Percentiles rank a stretch among this genome's conserved stretches.
These are phyloP conservation scores for Orchesellides sinensis DNA, from an alignment of 2,888 invertebrate species.

Conservation along the genomic window DNA sequence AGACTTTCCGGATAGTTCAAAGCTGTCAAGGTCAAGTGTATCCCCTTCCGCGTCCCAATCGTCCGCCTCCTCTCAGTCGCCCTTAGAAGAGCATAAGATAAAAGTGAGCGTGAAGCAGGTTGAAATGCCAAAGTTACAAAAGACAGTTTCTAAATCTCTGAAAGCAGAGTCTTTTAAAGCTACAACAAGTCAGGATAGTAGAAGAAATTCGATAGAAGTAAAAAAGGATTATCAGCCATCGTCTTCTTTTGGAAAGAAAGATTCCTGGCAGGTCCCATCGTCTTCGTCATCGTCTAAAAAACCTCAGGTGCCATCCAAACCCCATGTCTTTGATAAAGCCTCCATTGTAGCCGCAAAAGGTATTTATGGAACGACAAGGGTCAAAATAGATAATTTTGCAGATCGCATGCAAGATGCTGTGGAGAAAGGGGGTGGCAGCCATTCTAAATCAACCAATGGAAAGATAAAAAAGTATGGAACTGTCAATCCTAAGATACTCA, in stretches of 20 bases:
- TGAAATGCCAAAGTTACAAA: constrained; percentile 73
- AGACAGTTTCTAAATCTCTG: constrained; percentile 68
- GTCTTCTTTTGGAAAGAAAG: background rate
- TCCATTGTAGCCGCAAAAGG: background rate
- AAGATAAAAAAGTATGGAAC: constrained; percentile 72
- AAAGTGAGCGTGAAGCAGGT: constrained; percentile 73
- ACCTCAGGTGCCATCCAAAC: constrained; percentile 59
- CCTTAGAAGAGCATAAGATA: constrained; percentile 63
- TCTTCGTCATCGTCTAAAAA: constrained; percentile 19
- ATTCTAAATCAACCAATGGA: constrained; percentile 37
- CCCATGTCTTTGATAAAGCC: constrained; percentile 41
- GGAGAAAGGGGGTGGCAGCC: background rate
- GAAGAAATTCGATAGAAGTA: background rate
- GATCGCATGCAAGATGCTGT: constrained; percentile 61
- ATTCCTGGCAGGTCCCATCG: background rate
- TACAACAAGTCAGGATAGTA: constrained; percentile 46
- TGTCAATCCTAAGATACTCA: constrained; percentile 67
- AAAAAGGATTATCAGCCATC: background rate
- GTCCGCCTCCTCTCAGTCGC: constrained; percentile 19
- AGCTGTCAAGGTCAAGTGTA: constrained; percentile 8
- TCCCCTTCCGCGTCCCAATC: constrained; percentile 30
- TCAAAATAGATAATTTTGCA: constrained; percentile 66
- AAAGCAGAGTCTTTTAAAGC: constrained; percentile 67
- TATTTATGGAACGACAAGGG: constrained; percentile 49
- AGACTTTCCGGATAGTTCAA: constrained; percentile 48